Percentiles rank a stretch among this genome's conserved stretches.
Conservation (phyloP, 2,888 invertebrate genomes). For the Diaprepes abbreviatus region DNA sequence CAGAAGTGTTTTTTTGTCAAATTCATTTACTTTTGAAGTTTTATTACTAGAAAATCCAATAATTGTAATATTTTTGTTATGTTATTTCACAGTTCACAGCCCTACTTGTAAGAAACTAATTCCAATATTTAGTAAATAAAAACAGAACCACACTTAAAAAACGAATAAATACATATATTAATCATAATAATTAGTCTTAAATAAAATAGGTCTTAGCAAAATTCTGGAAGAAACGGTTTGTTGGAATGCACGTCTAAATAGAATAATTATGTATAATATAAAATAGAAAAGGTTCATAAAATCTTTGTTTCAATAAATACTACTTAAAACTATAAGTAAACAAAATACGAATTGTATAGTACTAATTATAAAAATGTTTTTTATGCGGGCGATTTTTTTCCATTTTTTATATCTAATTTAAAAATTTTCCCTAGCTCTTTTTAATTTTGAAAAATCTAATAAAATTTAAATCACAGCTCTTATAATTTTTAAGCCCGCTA, state of each 20-base stretch:
- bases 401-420: slow-evolving; percentile 1
- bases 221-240: slow-evolving; percentile 15
- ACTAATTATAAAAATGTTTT: slow-evolving; percentile 23
- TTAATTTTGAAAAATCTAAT: slow-evolving; percentile 38
- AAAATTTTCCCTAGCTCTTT: slow-evolving; percentile 16
- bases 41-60: slow-evolving; percentile 17
- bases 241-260: slow-evolving; percentile 16
- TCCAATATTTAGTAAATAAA: slow-evolving; percentile 7
- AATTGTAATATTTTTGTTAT: slow-evolving; percentile 2
- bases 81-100: slow-evolving; percentile 37
- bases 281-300: background rate
- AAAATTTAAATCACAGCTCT: slow-evolving; percentile 42
- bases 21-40: too few relatives aligned
- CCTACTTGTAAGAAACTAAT: slow-evolving; percentile 45
- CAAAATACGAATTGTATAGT: slow-evolving; percentile 29
- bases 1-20: too few relatives aligned
- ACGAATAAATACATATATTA: background rate
- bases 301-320: slow-evolving; percentile 9
- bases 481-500: slow-evolving; percentile 38
- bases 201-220: background rate
- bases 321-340: slow-evolving; percentile 21
- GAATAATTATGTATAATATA: slow-evolving; percentile 12
- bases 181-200: background rate
- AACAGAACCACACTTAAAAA: background rate
- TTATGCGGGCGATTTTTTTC: background rate